Base-by-base conservation (phyloP, 2,888 invertebrate genomes). In the Hoplodrina blanda region DNA sequence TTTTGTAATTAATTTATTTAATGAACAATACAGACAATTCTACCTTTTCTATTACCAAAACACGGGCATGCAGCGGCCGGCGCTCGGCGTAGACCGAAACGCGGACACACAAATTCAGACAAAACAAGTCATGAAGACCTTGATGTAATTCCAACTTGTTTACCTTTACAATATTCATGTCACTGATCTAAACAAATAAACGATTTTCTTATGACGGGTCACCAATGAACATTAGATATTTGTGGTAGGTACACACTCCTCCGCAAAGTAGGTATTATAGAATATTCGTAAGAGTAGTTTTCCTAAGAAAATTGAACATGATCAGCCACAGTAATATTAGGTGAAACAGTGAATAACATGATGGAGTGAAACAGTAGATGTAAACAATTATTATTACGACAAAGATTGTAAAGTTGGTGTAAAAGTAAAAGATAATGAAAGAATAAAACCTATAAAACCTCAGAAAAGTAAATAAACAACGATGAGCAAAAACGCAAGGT, bases 41-140 rank as follows among this genome's bases (percentile, higher is more conserved):
- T 17, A 17, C n/a, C n/a, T n/a, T n/a, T 46, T 46, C 46, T 46
- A 46, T 17, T 46, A 66, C 54, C 56, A 76, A 71, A 61, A 68
- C 33, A 30, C 37, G 19, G 41, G n/a, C 61, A 60, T 73, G 66
- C 68, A 53, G 55, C 46, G 41, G 17, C 57, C 46, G 69, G 54
- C 50, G 50, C 37, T 37, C 41, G 52, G 44, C 46, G 41, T 25
- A 49, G 19, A 20, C 50, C 65, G 59, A 80, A 76, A 78, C 69
- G 70, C 68, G 79, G 66, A 76, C 73, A 83, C 76, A 79, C 53
- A 67, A n/a, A n/a, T 71, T 78, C 78, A 74, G 70, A 80, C 79
- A 73, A 82, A 85, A 84, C 82, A 70, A 78, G 78, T 82, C 77
- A 76, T 70, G 81, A 87, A 87, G 85, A 84, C 76, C 83, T 84